Evolutionary conservation across 2,888 invertebrate genomes (phyloP).

Genomic region (Heliconius ismenius): DNA sequence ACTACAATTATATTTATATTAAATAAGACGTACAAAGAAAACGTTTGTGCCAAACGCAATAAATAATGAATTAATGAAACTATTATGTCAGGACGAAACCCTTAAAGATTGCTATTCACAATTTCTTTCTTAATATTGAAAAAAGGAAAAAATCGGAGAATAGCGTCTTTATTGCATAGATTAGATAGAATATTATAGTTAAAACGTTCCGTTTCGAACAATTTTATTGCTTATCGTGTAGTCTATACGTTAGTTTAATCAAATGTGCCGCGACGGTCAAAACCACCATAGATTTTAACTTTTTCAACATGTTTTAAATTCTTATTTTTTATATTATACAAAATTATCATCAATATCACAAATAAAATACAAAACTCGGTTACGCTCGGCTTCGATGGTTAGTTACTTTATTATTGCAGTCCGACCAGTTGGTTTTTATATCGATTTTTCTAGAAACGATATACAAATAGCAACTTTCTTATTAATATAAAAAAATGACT

Average conservation of each 20-base stretch:
- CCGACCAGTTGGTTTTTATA: neutral
- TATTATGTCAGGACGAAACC: slow-evolving; percentile 30
- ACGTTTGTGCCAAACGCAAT: slow-evolving; percentile 38
- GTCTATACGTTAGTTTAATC: slow-evolving; percentile 48
- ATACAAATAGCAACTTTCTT: neutral
- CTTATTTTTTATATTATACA: slow-evolving; percentile 69
- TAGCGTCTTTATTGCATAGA: slow-evolving; percentile 8
- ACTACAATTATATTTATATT: slow-evolving; percentile 5
- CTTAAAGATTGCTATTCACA: slow-evolving; percentile 6
- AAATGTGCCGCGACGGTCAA: slow-evolving; percentile 56
- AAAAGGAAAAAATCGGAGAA: neutral
- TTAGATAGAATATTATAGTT: slow-evolving; percentile 19
- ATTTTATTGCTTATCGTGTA: slow-evolving; percentile 36
- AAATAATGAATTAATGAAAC: slow-evolving; percentile 22
- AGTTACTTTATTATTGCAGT: slow-evolving; percentile 3
- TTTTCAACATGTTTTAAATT: slow-evolving; percentile 76
- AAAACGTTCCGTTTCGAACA: slow-evolving; percentile 26
- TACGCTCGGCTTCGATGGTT: slow-evolving; percentile 22
- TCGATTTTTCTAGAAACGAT: neutral
- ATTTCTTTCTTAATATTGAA: neutral
- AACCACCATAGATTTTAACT: slow-evolving; percentile 72
- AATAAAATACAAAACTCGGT: slow-evolving; percentile 60
- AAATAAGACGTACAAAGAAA: slow-evolving; percentile 25
- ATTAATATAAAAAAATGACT: neutral
- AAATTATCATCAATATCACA: slow-evolving; percentile 80